A percentile compares a stretch with the other conserved stretches of the same genome.
Conservation (phyloP, 2,113 vertebrate genomes). For the Antechinus stuartii region DNA sequence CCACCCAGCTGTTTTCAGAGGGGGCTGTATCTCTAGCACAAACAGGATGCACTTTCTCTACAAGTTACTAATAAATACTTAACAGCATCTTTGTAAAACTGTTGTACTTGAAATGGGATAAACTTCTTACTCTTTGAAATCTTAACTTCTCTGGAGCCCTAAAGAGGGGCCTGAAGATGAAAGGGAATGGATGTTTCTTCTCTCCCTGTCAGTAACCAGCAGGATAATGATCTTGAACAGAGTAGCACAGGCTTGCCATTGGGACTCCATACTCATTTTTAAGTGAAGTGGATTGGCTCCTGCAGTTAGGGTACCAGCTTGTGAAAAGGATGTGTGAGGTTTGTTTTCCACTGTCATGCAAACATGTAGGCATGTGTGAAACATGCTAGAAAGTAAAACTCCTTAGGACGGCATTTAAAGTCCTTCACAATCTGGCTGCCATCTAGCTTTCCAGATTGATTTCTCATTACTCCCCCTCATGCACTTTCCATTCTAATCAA, state of each 20-base stretch:
- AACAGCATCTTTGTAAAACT: neutral
- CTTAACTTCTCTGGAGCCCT: neutral
- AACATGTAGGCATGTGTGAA: constrained; percentile 6
- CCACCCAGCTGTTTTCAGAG: neutral
- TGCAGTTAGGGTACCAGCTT: neutral
- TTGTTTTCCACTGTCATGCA: constrained; percentile 3
- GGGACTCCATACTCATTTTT: neutral
- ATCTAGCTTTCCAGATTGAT: neutral
- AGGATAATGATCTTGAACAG: neutral
- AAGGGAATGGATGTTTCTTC: neutral
- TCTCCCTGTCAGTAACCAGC: neutral
- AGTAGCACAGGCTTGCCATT: neutral
- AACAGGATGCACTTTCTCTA: neutral
- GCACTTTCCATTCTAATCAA: neutral
- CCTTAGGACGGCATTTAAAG: neutral
- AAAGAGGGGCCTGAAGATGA: neutral
- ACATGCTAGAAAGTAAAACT: neutral
- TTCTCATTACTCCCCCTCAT: neutral
- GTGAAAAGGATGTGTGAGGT: constrained; percentile 3
- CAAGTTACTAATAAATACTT: neutral
- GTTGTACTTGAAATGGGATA: neutral
- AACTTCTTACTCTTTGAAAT: neutral
- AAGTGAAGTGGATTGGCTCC: neutral
- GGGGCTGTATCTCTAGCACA: neutral
- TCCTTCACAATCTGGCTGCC: neutral